These are phyloP conservation scores for Lobophora halterata DNA, from an alignment of 2,888 invertebrate genomes.

Conservation along the genomic window DNA sequence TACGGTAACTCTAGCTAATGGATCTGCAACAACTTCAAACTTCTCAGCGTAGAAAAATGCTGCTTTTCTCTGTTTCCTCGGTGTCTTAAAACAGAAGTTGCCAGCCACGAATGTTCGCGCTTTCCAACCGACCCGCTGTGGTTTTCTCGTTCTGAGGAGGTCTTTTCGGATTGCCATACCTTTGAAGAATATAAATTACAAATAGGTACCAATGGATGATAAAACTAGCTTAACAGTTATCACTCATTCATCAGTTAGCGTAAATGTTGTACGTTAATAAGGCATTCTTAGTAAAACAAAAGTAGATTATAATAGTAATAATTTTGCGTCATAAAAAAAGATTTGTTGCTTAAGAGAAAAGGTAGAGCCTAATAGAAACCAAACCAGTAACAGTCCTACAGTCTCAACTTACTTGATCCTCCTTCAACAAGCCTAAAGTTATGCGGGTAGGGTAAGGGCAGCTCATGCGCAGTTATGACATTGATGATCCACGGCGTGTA, in stretches of 20 bases:
- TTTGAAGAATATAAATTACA: constrained; percentile 30
- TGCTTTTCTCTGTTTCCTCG: constrained; percentile 32
- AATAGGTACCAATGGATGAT: too few relatives aligned
- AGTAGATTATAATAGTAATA: too few relatives aligned
- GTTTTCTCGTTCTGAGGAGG: constrained; percentile 41
- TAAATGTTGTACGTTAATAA: too few relatives aligned
- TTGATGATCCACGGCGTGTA: constrained; percentile 64
- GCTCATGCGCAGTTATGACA: constrained; percentile 54
- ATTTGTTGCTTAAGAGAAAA: too few relatives aligned
- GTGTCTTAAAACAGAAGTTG: constrained; percentile 50
- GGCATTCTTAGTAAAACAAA: too few relatives aligned
- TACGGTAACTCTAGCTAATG: constrained; percentile 43
- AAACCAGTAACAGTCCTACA: not conserved
- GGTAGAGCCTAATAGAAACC: too few relatives aligned
- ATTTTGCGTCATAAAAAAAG: too few relatives aligned
- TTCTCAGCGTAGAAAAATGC: constrained; percentile 58
- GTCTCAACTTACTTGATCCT: constrained; percentile 40
- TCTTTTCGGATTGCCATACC: constrained; percentile 47
- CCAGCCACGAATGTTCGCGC: constrained; percentile 53
- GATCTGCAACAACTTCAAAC: constrained; percentile 54
- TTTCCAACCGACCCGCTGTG: constrained; percentile 53
- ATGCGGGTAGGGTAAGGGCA: constrained; percentile 59
- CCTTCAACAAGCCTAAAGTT: constrained; percentile 50
- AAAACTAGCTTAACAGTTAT: too few relatives aligned
- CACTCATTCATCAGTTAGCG: too few relatives aligned